Percentiles rank a stretch among this genome's conserved stretches.
These are phyloP conservation scores for Semotilus atromaculatus DNA, from an alignment of 2,797 vertebrate species.

Conservation along the genomic window DNA sequence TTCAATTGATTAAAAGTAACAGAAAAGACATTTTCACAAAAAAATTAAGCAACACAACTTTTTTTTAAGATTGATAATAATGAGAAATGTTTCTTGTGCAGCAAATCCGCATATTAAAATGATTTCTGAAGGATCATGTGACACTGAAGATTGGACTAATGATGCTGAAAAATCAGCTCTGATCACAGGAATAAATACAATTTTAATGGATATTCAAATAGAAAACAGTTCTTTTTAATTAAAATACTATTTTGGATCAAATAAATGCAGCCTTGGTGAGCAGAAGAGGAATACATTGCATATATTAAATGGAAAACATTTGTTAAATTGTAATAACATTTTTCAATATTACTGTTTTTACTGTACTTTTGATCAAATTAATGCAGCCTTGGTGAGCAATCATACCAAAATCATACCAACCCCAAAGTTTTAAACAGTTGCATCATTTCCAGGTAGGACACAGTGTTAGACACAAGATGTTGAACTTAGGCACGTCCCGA, in stretches of 20 bases:
- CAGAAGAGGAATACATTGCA: too few relatives aligned
- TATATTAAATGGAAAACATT: background rate
- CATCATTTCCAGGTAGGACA: background rate
- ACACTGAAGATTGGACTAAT: background rate
- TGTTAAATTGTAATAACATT: background rate
- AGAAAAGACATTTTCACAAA: background rate
- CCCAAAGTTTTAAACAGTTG: background rate
- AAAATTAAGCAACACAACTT: background rate
- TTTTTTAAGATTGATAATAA: background rate
- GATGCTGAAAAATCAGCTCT: background rate
- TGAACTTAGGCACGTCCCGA: conserved; percentile 66
- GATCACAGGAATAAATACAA: background rate
- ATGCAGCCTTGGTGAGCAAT: background rate
- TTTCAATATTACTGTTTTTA: background rate
- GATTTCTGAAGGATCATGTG: background rate
- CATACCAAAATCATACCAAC: background rate
- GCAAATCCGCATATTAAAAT: background rate
- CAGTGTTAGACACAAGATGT: background rate
- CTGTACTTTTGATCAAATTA: background rate
- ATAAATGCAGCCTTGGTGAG: too few relatives aligned
- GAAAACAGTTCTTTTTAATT: too few relatives aligned
- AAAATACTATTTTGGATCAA: too few relatives aligned
- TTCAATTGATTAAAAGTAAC: background rate
- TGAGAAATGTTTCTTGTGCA: background rate
- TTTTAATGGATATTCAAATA: too few relatives aligned